Percentiles rank a stretch among this genome's conserved stretches.
Conservation (phyloP, 2,113 vertebrate species). For the Panthera leo region DNA sequence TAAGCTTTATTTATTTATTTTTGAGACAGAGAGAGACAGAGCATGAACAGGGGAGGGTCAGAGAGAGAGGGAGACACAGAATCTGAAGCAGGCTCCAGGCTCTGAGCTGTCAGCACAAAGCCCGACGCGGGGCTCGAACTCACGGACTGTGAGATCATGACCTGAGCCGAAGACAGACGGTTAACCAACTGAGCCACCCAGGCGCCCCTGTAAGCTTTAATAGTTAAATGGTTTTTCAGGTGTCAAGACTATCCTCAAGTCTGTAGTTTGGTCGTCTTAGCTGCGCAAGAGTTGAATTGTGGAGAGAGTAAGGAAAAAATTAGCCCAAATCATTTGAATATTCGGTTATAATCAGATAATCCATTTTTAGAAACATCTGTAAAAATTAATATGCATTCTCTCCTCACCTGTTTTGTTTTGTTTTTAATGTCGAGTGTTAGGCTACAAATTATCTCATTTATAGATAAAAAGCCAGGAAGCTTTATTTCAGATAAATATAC, state of each 20-base stretch:
- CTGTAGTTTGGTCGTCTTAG: not conserved
- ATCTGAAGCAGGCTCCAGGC: too few species aligned
- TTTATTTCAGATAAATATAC: slow-evolving; percentile 41
- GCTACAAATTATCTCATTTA: not conserved
- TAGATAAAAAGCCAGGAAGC: not conserved
- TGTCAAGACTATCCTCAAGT: not conserved
- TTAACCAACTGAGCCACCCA: too few species aligned
- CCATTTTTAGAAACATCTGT: not conserved
- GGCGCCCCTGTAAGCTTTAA: not conserved
- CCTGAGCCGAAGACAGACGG: too few species aligned
- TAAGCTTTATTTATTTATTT: not conserved
- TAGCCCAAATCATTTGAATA: not conserved
- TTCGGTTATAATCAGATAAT: not conserved
- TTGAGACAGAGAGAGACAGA: too few species aligned
- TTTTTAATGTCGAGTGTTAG: not conserved
- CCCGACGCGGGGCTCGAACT: too few species aligned
- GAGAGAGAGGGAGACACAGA: too few species aligned
- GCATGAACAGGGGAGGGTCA: too few species aligned
- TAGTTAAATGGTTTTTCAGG: not conserved
- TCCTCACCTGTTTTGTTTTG: not conserved
- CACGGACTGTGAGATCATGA: too few species aligned
- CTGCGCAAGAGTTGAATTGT: not conserved
- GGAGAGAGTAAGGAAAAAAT: not conserved
- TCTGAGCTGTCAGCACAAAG: too few species aligned
- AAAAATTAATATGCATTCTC: not conserved